Conservation (phyloP, 2,888 invertebrate species). For the Eristalis tenax region DNA sequence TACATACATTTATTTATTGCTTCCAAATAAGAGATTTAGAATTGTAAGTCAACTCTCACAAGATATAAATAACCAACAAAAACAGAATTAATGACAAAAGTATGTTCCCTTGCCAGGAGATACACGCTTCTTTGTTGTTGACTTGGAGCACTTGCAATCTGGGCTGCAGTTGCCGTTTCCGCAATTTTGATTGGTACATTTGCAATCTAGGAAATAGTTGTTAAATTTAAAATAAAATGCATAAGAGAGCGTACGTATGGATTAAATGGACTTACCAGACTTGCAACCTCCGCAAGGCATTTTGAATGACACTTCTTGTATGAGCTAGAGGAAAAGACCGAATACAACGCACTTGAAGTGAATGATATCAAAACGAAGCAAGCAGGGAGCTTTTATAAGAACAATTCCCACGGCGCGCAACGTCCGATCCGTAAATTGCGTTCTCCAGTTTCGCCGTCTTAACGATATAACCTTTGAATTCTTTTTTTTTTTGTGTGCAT, state of each 20-base stretch:
- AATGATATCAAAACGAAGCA: background rate
- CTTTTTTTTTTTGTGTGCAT: conserved; percentile 3
- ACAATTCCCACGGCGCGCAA: background rate
- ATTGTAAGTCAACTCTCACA: background rate
- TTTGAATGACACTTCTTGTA: background rate
- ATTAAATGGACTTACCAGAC: background rate
- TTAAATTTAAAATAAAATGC: background rate
- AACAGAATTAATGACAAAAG: background rate
- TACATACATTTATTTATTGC: background rate
- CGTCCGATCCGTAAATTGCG: background rate
- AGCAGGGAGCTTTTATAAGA: background rate
- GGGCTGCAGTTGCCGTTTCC: background rate
- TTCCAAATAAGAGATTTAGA: background rate
- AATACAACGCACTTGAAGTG: background rate
- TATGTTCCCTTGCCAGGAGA: background rate
- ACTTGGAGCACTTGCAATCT: background rate
- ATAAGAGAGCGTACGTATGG: no score
- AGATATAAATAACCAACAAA: background rate
- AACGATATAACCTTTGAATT: background rate
- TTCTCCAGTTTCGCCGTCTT: background rate
- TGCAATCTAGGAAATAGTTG: background rate
- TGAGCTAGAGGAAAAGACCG: background rate
- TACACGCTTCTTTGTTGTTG: background rate
- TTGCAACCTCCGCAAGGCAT: conserved; percentile 16
- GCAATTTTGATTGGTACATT: background rate